phyloP scores from a whole-genome alignment of 2,888 invertebrate species.

The Gasteruption jaculator region DNA sequence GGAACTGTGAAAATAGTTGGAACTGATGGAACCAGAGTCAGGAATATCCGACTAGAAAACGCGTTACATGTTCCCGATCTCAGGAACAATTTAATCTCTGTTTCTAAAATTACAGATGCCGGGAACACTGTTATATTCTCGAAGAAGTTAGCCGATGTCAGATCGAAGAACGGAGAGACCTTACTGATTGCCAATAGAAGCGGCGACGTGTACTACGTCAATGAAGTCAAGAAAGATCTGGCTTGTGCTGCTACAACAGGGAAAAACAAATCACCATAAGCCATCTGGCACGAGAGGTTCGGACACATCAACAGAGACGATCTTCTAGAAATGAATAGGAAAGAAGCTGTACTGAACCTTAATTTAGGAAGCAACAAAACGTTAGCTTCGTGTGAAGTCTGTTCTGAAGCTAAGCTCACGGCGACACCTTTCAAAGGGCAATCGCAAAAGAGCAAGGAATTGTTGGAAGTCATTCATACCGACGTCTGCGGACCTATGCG shows the following conservation, averaged over 20 bases:
- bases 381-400: too few species aligned
- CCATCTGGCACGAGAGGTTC: too few species aligned
- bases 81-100: neutral
- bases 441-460: neutral
- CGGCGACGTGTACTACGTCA: neutral
- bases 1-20: conserved; percentile 5
- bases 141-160: too few species aligned
- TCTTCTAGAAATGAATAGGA: too few species aligned
- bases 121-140: too few species aligned
- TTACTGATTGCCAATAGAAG: neutral
- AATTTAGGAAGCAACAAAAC: neutral
- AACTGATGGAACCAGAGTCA: conserved; percentile 3
- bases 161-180: neutral
- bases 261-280: too few species aligned
- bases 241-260: neutral
- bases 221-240: neutral
- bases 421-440: neutral
- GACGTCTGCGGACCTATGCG: too few species aligned
- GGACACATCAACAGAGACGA: too few species aligned
- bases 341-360: neutral
- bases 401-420: conserved; percentile 1
- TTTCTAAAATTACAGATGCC: neutral
- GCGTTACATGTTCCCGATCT: too few species aligned
- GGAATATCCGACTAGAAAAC: too few species aligned
- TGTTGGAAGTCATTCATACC: neutral